phyloP scores from a whole-genome alignment of 2,797 vertebrate genomes.

The Galaxias olidus region DNA sequence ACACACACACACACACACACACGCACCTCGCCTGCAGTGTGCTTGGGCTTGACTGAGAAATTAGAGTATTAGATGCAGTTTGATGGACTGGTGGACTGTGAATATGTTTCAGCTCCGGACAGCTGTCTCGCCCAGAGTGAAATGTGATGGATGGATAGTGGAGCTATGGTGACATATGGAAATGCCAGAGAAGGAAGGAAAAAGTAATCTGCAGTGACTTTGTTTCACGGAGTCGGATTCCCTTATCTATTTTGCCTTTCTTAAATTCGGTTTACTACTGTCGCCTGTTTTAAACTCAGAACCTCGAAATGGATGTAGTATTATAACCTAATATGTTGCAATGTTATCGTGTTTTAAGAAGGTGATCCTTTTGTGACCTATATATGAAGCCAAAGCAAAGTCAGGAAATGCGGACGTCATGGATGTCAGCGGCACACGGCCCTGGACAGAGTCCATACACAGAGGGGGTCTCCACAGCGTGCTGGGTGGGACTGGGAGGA shows the following conservation, averaged over 20 bases:
- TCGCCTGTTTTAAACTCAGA: not conserved
- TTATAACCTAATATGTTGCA: not conserved
- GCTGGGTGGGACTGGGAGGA: conserved; percentile 51
- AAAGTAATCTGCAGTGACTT: conserved; percentile 40
- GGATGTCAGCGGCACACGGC: conserved; percentile 36
- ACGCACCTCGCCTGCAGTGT: conserved; percentile 23
- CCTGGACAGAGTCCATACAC: conserved; percentile 22
- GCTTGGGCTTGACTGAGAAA: conserved; percentile 63
- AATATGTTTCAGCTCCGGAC: conserved; percentile 70
- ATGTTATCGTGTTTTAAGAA: conserved; percentile 15
- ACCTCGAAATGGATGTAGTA: not conserved
- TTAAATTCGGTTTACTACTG: not conserved
- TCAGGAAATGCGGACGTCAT: too few relatives aligned
- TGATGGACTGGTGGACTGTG: conserved; percentile 80
- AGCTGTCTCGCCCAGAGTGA: conserved; percentile 74
- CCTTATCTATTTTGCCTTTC: not conserved
- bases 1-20: conserved; percentile 11
- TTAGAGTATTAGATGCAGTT: conserved; percentile 74
- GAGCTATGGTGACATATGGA: conserved; percentile 71
- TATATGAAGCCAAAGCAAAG: conserved; percentile 6
- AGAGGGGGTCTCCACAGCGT: conserved; percentile 29
- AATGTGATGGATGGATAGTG: conserved; percentile 74
- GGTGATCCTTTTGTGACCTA: conserved; percentile 11
- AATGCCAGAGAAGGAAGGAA: conserved; percentile 60
- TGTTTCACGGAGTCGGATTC: conserved; percentile 41